Percentiles rank a stretch among this genome's conserved stretches.
Evolutionary conservation across 2,888 invertebrate species (phyloP).

Genomic region (Campaea margaritaria): DNA sequence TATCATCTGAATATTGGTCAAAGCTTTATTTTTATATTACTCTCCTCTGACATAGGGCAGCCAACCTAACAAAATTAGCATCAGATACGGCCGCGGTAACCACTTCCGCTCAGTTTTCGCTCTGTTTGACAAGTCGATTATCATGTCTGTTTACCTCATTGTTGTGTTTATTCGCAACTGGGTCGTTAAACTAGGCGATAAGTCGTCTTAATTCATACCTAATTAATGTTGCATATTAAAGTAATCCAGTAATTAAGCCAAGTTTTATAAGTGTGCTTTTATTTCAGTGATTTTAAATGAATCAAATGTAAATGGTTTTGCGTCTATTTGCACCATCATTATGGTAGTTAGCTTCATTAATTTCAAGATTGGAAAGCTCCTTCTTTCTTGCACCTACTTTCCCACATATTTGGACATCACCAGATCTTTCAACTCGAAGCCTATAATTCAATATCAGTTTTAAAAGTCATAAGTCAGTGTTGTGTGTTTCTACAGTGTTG

Average conservation of each 20-base stretch:
- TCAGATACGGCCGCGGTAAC: constrained; percentile 44
- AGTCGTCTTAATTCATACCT: constrained; percentile 32
- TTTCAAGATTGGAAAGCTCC: too few species aligned
- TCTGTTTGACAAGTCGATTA: constrained; percentile 67
- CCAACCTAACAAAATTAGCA: constrained; percentile 54
- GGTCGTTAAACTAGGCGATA: constrained; percentile 38
- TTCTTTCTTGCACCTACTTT: too few species aligned
- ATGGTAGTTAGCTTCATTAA: too few species aligned
- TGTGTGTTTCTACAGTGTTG: too few species aligned
- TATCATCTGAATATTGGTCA: too few species aligned
- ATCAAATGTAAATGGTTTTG: not conserved
- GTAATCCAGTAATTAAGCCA: not conserved
- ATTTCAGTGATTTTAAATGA: not conserved
- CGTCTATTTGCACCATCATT: too few species aligned
- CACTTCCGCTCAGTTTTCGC: constrained; percentile 59
- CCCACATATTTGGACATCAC: too few species aligned
- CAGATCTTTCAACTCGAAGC: too few species aligned
- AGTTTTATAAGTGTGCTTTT: not conserved
- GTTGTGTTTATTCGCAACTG: constrained; percentile 43
- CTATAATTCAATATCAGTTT: too few species aligned
- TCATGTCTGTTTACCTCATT: constrained; percentile 35
- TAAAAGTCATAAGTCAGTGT: too few species aligned
- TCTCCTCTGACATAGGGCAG: constrained; percentile 22
- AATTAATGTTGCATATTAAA: constrained; percentile 14
- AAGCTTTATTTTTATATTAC: constrained; percentile 3